Base-by-base conservation (phyloP, 1,140 invertebrate species). In the Drosophila parvula region DNA sequence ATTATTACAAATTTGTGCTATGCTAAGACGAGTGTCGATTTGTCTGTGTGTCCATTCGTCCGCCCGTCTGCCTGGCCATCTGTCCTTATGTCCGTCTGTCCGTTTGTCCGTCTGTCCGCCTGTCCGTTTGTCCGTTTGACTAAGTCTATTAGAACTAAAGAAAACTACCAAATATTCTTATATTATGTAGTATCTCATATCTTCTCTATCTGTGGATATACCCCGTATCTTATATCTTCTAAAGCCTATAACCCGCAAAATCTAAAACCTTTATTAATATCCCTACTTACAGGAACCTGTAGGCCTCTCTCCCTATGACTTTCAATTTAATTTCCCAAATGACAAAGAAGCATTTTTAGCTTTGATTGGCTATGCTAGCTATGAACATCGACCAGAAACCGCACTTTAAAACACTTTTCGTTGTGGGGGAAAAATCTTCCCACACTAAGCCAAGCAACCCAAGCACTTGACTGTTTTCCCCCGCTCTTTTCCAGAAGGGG, bases 351-450 rank as follows among this genome's bases (percentile, higher is more conserved):
- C 10, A 22, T 10, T 61, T 45, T 40, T 4, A 27, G 30, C 34
- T 38, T 53, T 53, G 51, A 53, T 38, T 77, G 50, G 41, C 18
- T 47, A n/a, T n/a, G n/a, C n/a, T n/a, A n/a, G 40, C 41, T 27
- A 43, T 10, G 18, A 30, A 56, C 68, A 69, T 62, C 51, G 51
- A 48, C 38, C 36, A 41, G 22, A 38, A 51, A 68, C 48, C 44
- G 65, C 65, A 68, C 65, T 68, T 68, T 68, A 22, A 32, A 50
- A 41, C 34, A 43, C 34, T 69, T 68, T 68, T 43, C n/a, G 3
- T 9, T 43, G 64, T 34, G 62, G 51, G 51, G 50, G 45, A 22
- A 71, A 69, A 88, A 88, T 88, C 77, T 88, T 88, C 83, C 83
- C 83, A 88, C 83, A 88, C 45, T 28, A 43, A 16, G 51, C 51